These are phyloP conservation scores for Isoperla grammatica DNA, from an alignment of 2,888 invertebrate genomes.

Conservation along the genomic window DNA sequence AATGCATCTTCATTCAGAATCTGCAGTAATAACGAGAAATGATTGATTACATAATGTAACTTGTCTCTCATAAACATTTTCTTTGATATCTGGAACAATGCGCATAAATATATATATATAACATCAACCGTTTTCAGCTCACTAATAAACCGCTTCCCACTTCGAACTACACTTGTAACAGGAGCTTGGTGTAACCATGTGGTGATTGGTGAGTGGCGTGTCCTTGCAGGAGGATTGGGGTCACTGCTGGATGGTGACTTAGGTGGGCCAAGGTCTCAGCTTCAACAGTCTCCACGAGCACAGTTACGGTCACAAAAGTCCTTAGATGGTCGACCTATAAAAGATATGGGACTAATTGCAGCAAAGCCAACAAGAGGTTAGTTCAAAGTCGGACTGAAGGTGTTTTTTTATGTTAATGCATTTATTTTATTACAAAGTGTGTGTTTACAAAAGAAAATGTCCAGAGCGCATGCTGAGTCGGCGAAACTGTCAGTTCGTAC, in stretches of 20 bases:
- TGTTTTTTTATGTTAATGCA: background rate
- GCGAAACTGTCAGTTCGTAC: too few relatives aligned
- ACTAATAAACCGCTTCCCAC: too few relatives aligned
- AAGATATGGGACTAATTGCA: slow-evolving; percentile 13
- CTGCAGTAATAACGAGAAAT: too few relatives aligned
- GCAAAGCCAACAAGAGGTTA: background rate
- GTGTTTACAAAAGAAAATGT: background rate
- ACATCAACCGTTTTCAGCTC: too few relatives aligned
- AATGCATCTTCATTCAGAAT: too few relatives aligned
- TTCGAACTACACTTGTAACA: background rate
- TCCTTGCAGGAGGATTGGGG: slow-evolving; percentile 5
- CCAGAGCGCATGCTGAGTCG: too few relatives aligned
- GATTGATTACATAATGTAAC: too few relatives aligned
- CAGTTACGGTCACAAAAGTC: slow-evolving; percentile 26
- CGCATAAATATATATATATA: too few relatives aligned
- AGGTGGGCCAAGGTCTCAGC: slow-evolving; percentile 5
- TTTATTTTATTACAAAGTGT: background rate
- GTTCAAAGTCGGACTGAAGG: too few relatives aligned
- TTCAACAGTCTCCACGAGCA: slow-evolving; percentile 20
- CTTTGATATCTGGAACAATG: too few relatives aligned
- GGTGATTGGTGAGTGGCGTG: too few relatives aligned
- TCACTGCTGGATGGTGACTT: slow-evolving; percentile 10
- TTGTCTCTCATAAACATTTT: too few relatives aligned
- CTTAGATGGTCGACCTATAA: slow-evolving; percentile 23
- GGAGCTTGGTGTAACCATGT: background rate